Conservation (phyloP, 1,140 invertebrate species). For the Belonocnema kinseyi region DNA sequence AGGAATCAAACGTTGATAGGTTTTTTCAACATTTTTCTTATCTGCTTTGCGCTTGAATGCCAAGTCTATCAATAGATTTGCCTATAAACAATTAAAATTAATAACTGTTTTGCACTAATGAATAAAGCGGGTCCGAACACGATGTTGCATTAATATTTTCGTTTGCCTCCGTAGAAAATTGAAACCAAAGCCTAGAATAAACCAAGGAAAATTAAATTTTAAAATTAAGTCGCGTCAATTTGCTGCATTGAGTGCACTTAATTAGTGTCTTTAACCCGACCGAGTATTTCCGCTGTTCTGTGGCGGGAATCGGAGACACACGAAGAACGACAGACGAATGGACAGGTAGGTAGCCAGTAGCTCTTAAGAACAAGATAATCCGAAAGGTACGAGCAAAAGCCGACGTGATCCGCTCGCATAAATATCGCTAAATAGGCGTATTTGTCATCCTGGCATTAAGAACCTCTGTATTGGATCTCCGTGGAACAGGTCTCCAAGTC, state of each 20-base stretch:
- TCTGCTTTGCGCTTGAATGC: too few species aligned
- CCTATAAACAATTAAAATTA: too few species aligned
- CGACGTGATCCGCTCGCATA: constrained; percentile 58
- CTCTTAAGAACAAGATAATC: constrained; percentile 53
- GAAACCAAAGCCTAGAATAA: too few species aligned
- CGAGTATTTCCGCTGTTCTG: not conserved
- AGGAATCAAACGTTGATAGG: too few species aligned
- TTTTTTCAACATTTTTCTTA: too few species aligned
- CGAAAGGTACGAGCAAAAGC: constrained; percentile 50
- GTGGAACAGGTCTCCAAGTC: constrained; percentile 46
- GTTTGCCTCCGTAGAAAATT: too few species aligned
- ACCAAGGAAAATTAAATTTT: too few species aligned
- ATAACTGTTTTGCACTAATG: too few species aligned
- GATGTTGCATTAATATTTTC: too few species aligned
- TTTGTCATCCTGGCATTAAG: constrained; percentile 56
- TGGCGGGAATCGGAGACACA: constrained; percentile 32
- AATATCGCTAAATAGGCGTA: constrained; percentile 56
- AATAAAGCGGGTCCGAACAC: too few species aligned
- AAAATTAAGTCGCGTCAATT: too few species aligned
- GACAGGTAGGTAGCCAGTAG: constrained; percentile 41
- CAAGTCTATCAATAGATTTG: too few species aligned
- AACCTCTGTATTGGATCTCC: constrained; percentile 44
- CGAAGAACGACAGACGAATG: constrained; percentile 33
- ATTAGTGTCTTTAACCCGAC: not conserved
- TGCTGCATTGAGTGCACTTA: not conserved